Evolutionary conservation across 2,888 invertebrate species (phyloP), one percentile per base, ranked within the genome.

Genomic region (Gibbula magus): DNA sequence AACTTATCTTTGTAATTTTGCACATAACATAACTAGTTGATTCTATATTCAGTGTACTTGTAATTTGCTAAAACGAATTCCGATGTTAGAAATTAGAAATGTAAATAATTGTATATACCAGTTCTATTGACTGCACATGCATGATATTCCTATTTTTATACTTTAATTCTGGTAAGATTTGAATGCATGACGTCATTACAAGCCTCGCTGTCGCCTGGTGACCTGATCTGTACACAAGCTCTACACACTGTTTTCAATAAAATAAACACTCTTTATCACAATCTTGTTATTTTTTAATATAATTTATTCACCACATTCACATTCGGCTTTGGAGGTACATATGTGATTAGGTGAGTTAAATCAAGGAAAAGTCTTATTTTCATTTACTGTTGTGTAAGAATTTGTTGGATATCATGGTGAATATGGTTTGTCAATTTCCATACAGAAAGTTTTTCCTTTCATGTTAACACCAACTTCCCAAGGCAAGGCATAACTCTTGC

Each of bases 131-230:
- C 25, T 61, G 61, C 61, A 61, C 61, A 61, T 29, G 61, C 61
- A 61, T 61, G 61, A 61, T 61, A 61, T 61, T 61, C 61, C 61
- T 61, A 61, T 61, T 61, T 61, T 61, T 61, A 61, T 61, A 61
- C 61, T 61, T 61, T 61, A 45, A 45, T 25, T 22, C 61, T 25
- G 25, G 61, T 61, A 61, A 61, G 25, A 61, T 61, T 25, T 61
- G 61, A 61, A 61, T 29, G 61, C 61, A 61, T 61, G 61, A 61
- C 61, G 25, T 25, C 25, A 61, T 61, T 29, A 61, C 16, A 61
- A 20, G 61, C 61, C 61, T 61, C 61, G 29, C 61, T 22, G 29
- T 61, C 18, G 16, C 61, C 61, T 16, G 25, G 29, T 18, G 61
- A 29, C 29, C 16, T 13, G 13, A 61, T 29, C 29, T 61, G 61